phyloP scores from a whole-genome alignment of 2,113 vertebrate genomes.

The Cavia porcellus region DNA sequence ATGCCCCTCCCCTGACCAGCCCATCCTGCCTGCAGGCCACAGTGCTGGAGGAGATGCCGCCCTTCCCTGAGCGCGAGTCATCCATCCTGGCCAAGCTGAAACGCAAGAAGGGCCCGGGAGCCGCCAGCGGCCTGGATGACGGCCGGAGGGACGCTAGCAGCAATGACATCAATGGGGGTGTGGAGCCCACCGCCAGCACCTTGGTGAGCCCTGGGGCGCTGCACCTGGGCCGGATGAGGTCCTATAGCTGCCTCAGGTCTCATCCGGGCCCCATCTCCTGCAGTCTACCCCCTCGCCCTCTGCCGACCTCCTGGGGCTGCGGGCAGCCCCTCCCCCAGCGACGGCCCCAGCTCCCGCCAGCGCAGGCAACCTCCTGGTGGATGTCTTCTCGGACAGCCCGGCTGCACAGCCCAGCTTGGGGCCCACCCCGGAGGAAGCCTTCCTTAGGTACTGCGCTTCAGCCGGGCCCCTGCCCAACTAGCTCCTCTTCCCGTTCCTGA shows the following conservation, averaged over 20 bases:
- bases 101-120: slow-evolving; percentile 95
- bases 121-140: slow-evolving; percentile 92
- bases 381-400: slow-evolving; percentile 94
- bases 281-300: slow-evolving; percentile 96
- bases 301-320: slow-evolving; percentile 94
- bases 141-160: slow-evolving; percentile 90
- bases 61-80: slow-evolving; percentile 95
- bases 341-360: slow-evolving; percentile 84
- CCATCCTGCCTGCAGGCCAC: slow-evolving; percentile 89
- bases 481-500: neutral
- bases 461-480: neutral
- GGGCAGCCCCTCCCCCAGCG: slow-evolving; percentile 87
- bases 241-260: rapidly evolving
- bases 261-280: neutral
- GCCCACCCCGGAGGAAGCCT: slow-evolving; percentile 92
- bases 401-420: slow-evolving; percentile 85
- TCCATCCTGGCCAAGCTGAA: slow-evolving; percentile 96
- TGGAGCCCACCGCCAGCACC: slow-evolving; percentile 91
- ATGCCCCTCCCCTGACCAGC: neutral
- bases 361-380: slow-evolving; percentile 93
- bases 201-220: slow-evolving; percentile 87
- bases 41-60: slow-evolving; percentile 96
- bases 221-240: rapidly evolving
- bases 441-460: slow-evolving; percentile 90
- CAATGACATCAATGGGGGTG: slow-evolving; percentile 92